Percentiles rank a stretch among this genome's conserved stretches.
These are phyloP conservation scores for Uria lomvia DNA, from an alignment of 2,113 vertebrate species.

Conservation along the genomic window DNA sequence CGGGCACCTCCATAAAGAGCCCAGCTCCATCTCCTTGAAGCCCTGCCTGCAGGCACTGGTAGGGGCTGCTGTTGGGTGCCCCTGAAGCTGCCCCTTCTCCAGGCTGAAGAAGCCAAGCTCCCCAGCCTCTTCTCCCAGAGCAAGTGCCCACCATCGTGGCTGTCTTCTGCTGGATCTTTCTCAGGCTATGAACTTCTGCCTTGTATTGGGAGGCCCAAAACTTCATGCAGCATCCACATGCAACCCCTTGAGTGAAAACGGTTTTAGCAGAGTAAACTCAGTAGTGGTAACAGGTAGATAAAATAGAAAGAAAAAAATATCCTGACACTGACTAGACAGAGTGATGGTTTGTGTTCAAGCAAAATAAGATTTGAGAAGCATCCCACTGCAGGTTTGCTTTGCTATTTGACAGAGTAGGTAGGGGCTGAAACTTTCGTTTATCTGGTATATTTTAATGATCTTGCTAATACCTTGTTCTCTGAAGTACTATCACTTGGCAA, in stretches of 20 bases:
- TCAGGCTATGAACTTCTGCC: not conserved
- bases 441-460: not conserved
- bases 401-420: not conserved
- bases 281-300: accelerated
- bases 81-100: not conserved
- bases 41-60: not conserved
- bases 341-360: not conserved
- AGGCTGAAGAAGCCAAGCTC: not conserved
- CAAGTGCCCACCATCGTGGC: no score
- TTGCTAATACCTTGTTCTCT: not conserved
- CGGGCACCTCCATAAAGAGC: not conserved
- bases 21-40: not conserved
- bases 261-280: not conserved
- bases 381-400: not conserved
- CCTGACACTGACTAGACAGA: not conserved
- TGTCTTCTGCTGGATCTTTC: not conserved
- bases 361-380: not conserved
- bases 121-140: not conserved
- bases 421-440: not conserved
- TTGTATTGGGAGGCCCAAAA: not conserved
- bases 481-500: not conserved
- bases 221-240: not conserved
- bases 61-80: not conserved
- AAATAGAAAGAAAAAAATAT: not conserved
- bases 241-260: not conserved